Evolutionary conservation across 2,113 vertebrate genomes (phyloP).

Genomic region (Amazona vittata): DNA sequence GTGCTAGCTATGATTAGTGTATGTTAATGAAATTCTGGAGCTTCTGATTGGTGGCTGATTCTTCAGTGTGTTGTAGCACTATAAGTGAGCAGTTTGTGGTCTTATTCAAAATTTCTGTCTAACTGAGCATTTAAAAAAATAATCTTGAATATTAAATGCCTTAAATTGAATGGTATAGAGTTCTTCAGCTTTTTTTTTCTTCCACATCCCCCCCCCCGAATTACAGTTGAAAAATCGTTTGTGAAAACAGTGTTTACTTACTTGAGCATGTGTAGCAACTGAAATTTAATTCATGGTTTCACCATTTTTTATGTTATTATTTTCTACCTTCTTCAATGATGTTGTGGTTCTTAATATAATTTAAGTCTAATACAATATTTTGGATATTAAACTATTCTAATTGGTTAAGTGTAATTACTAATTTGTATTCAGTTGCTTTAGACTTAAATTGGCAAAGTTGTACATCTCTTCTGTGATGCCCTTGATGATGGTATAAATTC

Average conservation of each 20-base stretch:
- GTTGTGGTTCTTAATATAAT: background rate
- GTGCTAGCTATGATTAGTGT: background rate
- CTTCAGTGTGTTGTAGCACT: background rate
- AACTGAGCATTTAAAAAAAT: background rate
- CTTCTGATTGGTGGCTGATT: background rate
- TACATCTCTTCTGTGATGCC: slow-evolving; percentile 11
- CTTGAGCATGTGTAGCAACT: background rate
- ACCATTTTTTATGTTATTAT: background rate
- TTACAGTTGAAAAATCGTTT: background rate
- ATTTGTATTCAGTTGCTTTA: slow-evolving; percentile 50
- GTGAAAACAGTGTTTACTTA: background rate
- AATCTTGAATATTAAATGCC: background rate
- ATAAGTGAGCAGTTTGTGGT: background rate
- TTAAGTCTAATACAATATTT: slow-evolving; percentile 48
- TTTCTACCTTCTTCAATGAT: background rate
- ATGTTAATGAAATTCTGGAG: background rate
- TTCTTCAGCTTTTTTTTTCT: background rate
- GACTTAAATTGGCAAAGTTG: slow-evolving; percentile 22
- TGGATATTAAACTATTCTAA: slow-evolving; percentile 3
- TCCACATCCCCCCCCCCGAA: background rate
- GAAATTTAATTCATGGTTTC: background rate
- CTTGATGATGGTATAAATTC: slow-evolving; percentile 16
- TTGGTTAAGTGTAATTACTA: slow-evolving; percentile 21
- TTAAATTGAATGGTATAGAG: background rate
- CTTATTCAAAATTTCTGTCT: background rate